A percentile compares a stretch with the other conserved stretches of the same genome.
Conservation (phyloP, 2,888 invertebrate genomes). For the Callimorpha dominula region DNA sequence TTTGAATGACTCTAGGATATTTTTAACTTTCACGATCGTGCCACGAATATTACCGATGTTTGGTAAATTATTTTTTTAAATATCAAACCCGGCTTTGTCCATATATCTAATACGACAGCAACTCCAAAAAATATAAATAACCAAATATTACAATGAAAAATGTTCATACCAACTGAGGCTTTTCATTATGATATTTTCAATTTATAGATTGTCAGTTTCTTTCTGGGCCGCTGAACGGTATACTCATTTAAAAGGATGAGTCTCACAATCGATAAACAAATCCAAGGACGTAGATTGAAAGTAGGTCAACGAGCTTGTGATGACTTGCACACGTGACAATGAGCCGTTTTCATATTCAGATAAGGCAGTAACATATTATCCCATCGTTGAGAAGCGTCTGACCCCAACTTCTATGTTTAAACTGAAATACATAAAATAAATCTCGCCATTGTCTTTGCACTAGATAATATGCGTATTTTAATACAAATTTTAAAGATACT, state of each 20-base stretch:
- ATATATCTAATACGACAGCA: not conserved
- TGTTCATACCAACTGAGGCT: too few species aligned
- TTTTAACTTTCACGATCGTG: too few species aligned
- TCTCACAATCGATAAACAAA: conserved; percentile 4
- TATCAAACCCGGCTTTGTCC: too few species aligned
- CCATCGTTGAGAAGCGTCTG: not conserved
- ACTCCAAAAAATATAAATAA: not conserved
- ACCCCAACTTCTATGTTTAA: not conserved
- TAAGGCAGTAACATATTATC: not conserved
- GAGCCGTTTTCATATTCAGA: not conserved
- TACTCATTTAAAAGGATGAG: not conserved
- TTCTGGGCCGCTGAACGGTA: not conserved
- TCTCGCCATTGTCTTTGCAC: not conserved
- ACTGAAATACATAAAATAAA: not conserved
- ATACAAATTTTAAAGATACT: too few species aligned
- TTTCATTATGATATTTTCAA: not conserved
- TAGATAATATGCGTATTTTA: not conserved
- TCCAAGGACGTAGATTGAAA: not conserved
- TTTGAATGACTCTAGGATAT: too few species aligned
- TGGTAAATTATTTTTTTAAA: too few species aligned
- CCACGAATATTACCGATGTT: too few species aligned
- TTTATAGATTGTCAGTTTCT: not conserved
- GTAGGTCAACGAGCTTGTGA: conserved; percentile 7
- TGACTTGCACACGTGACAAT: conserved; percentile 1
- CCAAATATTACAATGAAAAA: not conserved